Conservation (phyloP, 1,140 invertebrate species). For the Caenorhabditis remanei region DNA sequence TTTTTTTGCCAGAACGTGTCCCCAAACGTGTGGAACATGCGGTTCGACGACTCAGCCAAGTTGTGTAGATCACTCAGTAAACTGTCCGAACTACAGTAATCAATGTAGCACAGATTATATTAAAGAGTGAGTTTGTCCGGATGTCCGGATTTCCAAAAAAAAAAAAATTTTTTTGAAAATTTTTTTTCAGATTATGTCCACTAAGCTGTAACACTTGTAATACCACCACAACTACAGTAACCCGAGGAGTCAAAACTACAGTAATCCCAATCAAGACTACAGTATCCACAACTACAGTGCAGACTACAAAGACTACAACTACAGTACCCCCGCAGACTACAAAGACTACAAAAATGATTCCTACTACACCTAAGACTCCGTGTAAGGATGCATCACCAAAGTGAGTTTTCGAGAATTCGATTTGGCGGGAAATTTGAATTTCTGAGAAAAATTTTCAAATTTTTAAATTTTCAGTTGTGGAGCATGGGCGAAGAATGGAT, state of each 20-base stretch:
- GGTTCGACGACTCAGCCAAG: too few species aligned
- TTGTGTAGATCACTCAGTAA: too few species aligned
- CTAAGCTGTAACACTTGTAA: not conserved
- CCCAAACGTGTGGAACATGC: too few species aligned
- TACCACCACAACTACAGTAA: not conserved
- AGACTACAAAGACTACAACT: not conserved
- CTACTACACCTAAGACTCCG: not conserved
- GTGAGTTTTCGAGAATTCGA: not conserved
- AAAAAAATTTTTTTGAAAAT: too few species aligned
- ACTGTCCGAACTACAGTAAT: not conserved
- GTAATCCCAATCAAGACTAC: not conserved
- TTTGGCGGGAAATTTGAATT: not conserved
- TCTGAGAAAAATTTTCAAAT: not conserved
- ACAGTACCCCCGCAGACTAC: not conserved
- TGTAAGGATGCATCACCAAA: conserved; percentile 35
- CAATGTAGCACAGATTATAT: not conserved
- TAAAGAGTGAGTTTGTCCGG: not conserved
- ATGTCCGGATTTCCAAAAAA: not conserved
- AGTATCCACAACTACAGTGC: not conserved
- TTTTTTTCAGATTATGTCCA: conserved; percentile 23
- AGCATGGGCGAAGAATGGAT: conserved; percentile 26
- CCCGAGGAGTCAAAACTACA: not conserved
- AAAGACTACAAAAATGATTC: not conserved
- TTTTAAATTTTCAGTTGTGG: conserved; percentile 5
- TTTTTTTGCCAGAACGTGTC: too few species aligned